Base-by-base conservation (phyloP, 2,113 vertebrate species). In the Alaudala cheleensis region DNA sequence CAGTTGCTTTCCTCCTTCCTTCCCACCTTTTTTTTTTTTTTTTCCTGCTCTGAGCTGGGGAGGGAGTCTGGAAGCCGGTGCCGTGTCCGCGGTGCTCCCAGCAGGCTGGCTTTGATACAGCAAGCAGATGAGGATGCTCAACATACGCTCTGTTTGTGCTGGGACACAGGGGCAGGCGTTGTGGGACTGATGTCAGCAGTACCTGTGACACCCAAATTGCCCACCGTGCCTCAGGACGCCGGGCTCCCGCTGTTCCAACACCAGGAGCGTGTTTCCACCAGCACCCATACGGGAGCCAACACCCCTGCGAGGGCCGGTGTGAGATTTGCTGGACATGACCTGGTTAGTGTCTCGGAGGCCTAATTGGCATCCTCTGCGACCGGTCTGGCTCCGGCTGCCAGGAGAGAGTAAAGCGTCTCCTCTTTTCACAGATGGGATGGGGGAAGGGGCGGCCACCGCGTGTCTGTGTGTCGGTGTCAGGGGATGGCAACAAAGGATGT, bases 401-500 rank as follows among this genome's bases (percentile, higher is more conserved):
- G 79, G 33, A 91, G 19, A 90, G 93, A 91, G 74, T 86, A 94
- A 95, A 96, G 34, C 0, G 40, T 90, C 93, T 93, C 90, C 85
- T 95, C 71, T 79, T 83, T 14, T 88, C 95, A 92, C 94, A 95
- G 93, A 94, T 95, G 94, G 92, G 90, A 39, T 96, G 88, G 88
- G 95, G 94, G 94, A 95, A 92, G 94, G 95, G 93, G 76, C 92
- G 90, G 79, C 93, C 93, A 95, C 67, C 0, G 71, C 10, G 12
- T 86, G 92, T 83, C 90, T 96, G 90, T 10, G 50, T 72, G 92
- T 33, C 4, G 23, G 90, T 86, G 93, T 94, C 93, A 92, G 85
- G 88, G 94, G 93, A 96, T 83, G 69, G 94, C 80, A 96, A 96
- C 95, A 94, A 95, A 97, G 93, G 90, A 94, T 92, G 90, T 92